phyloP scores from a whole-genome alignment of 2,888 invertebrate genomes.

The Plagodis pulveraria region DNA sequence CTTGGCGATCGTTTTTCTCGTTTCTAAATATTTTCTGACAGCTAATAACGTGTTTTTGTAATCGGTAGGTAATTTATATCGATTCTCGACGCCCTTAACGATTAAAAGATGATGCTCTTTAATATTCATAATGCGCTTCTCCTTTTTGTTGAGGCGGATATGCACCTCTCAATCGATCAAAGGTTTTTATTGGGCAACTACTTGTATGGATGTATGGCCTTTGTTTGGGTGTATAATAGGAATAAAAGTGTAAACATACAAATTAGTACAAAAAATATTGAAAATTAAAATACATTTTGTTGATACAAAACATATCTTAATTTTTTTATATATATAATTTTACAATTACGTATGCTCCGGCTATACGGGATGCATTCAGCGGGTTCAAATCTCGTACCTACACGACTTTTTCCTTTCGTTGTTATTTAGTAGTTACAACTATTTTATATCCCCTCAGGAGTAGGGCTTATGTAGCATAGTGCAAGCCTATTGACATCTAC shows the following conservation, averaged over 20 bases:
- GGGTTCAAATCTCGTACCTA: too few relatives aligned
- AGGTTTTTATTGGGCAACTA: conserved; percentile 64
- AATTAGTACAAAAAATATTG: conserved; percentile 46
- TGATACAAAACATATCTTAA: conserved; percentile 25
- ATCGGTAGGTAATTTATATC: conserved; percentile 76
- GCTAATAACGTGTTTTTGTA: conserved; percentile 69
- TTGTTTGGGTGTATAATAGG: conserved; percentile 47
- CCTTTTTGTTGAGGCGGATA: conserved; percentile 57
- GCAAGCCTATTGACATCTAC: too few relatives aligned
- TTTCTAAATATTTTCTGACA: conserved; percentile 59
- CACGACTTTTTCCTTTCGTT: too few relatives aligned
- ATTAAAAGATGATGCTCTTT: conserved; percentile 67
- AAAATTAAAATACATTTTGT: conserved; percentile 41
- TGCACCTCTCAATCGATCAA: conserved; percentile 71
- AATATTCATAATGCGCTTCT: conserved; percentile 46
- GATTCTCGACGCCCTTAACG: conserved; percentile 68
- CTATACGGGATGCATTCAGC: too few relatives aligned
- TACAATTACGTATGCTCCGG: too few relatives aligned
- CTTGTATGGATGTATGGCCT: conserved; percentile 44
- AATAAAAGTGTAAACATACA: conserved; percentile 58
- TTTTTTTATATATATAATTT: too few relatives aligned
- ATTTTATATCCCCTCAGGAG: too few relatives aligned
- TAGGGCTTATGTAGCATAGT: too few relatives aligned
- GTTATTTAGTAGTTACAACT: too few relatives aligned
- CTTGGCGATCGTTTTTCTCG: conserved; percentile 53